phyloP scores from a whole-genome alignment of 53 echinoderm and acorn worm genomes.

The Glandiceps talaboti region DNA sequence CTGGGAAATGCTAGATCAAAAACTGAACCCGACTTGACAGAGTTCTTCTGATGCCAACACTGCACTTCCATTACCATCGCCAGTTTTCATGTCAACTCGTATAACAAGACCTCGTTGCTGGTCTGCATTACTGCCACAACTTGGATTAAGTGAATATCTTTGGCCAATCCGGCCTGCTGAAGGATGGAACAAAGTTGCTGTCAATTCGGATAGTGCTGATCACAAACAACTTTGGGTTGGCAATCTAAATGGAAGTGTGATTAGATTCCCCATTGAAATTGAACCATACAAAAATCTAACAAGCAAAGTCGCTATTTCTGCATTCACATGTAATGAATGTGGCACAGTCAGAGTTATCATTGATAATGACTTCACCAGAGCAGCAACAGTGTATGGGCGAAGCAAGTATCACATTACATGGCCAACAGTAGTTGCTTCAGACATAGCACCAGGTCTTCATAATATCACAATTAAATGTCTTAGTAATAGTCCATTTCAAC shows the following conservation, averaged over 20 bases:
- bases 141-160: not conserved
- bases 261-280: conserved; percentile 39
- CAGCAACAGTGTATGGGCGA: conserved; percentile 40
- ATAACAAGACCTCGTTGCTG: conserved; percentile 32
- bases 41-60: not conserved
- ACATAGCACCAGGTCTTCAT: conserved; percentile 27
- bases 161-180: not conserved
- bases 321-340: conserved; percentile 55
- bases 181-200: not conserved
- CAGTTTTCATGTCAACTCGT: conserved; percentile 3
- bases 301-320: conserved; percentile 28
- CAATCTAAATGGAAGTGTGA: not conserved
- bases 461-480: conserved; percentile 39
- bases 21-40: not conserved
- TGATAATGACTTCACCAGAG: conserved; percentile 33
- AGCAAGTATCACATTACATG: conserved; percentile 28
- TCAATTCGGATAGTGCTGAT: not conserved
- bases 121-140: conserved; percentile 57
- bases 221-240: not conserved
- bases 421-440: conserved; percentile 24
- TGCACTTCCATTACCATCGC: not conserved
- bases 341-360: conserved; percentile 56
- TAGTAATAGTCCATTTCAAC: conserved; percentile 50
- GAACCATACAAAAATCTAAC: conserved; percentile 17
- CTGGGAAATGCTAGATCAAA: not conserved